phyloP scores from a whole-genome alignment of 2,888 invertebrate species.

The Lathronympha strigana region DNA sequence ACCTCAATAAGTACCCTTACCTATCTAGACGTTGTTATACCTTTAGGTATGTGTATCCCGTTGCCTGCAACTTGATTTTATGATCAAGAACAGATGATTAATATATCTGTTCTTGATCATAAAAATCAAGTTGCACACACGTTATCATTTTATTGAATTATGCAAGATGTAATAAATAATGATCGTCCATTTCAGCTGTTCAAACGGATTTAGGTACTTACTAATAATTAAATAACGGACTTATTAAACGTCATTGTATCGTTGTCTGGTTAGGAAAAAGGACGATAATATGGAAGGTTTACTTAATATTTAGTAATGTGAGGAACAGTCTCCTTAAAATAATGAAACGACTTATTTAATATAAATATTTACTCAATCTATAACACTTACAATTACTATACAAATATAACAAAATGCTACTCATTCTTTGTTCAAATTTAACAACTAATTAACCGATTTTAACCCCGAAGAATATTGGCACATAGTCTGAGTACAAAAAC shows the following conservation, averaged over 20 bases:
- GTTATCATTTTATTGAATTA: too few relatives aligned
- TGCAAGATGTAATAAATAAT: too few relatives aligned
- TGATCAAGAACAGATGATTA: too few relatives aligned
- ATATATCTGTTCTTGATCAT: too few relatives aligned
- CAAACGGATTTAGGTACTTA: too few relatives aligned
- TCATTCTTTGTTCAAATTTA: slow-evolving; percentile 31
- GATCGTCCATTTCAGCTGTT: too few relatives aligned
- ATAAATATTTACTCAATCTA: slow-evolving; percentile 47
- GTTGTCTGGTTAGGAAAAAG: too few relatives aligned
- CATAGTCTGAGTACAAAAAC: slow-evolving; percentile 29
- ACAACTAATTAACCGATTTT: slow-evolving; percentile 25
- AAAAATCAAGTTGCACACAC: too few relatives aligned
- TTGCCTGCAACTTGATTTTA: too few relatives aligned
- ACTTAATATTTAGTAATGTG: background rate
- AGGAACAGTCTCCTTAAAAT: background rate
- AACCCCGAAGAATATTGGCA: slow-evolving; percentile 30
- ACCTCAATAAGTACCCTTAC: background rate
- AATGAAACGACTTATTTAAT: slow-evolving; percentile 20
- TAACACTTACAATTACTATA: slow-evolving; percentile 55
- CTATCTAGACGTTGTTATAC: background rate
- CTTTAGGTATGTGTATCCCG: too few relatives aligned
- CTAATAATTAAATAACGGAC: too few relatives aligned
- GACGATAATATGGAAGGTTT: background rate
- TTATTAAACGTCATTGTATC: too few relatives aligned
- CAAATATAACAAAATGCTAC: slow-evolving; percentile 47